These are phyloP conservation scores for Alligator mississippiensis DNA, from an alignment of 2,113 vertebrate genomes.

Conservation along the genomic window DNA sequence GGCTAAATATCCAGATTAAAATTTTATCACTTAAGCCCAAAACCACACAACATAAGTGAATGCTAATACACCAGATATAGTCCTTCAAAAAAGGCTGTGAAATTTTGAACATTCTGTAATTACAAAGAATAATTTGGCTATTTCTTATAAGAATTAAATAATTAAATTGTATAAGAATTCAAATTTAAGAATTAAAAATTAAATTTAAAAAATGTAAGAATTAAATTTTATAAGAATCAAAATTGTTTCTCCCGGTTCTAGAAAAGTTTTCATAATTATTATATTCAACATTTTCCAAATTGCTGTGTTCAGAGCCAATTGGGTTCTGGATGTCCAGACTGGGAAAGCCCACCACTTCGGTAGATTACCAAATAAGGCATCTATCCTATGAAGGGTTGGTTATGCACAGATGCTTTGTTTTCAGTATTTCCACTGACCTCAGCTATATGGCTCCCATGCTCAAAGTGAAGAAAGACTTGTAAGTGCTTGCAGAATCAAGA, in stretches of 20 bases:
- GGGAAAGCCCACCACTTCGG: not conserved
- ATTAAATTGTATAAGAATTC: too few species aligned
- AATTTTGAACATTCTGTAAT: too few species aligned
- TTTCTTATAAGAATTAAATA: too few species aligned
- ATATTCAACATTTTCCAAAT: not conserved
- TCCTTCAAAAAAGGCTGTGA: too few species aligned
- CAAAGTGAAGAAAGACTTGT: fast-evolving
- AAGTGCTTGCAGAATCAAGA: fast-evolving
- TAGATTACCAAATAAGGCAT: too few species aligned
- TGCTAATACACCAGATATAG: too few species aligned
- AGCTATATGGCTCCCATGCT: not conserved
- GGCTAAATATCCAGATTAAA: not conserved
- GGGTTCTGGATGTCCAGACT: not conserved
- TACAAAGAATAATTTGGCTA: too few species aligned
- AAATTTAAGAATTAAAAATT: too few species aligned
- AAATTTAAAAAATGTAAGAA: too few species aligned
- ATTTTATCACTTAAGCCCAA: fast-evolving
- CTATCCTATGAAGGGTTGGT: not conserved
- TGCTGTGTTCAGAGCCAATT: not conserved
- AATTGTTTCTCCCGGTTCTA: too few species aligned
- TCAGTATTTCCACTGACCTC: not conserved
- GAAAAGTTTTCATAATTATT: not conserved
- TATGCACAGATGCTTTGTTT: fast-evolving
- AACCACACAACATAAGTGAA: too few species aligned
- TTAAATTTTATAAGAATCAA: too few species aligned